Percentiles rank a stretch among this genome's conserved stretches.
Evolutionary conservation across 2,888 invertebrate genomes (phyloP).

Genomic region (Cremastinae sp.): DNA sequence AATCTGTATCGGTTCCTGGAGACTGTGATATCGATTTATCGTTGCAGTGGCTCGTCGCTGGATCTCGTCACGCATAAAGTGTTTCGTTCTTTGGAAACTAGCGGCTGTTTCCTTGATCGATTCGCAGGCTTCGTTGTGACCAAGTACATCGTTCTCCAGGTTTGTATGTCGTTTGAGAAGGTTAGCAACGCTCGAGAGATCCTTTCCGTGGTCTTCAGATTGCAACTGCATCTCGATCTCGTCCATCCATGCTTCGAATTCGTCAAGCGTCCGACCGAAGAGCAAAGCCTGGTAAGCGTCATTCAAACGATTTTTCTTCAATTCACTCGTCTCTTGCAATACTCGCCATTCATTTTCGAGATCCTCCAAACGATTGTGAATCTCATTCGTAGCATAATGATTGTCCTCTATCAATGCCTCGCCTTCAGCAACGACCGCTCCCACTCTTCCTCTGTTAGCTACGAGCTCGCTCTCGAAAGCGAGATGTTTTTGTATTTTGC

Average conservation of each 20-base stretch:
- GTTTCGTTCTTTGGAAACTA: constrained; percentile 88
- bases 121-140: constrained; percentile 91
- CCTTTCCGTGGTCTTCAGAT: constrained; percentile 91
- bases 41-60: constrained; percentile 86
- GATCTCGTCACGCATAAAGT: constrained; percentile 95
- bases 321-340: constrained; percentile 89
- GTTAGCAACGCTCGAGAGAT: constrained; percentile 91
- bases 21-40: constrained; percentile 88
- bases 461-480: constrained; percentile 97
- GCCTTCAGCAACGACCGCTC: constrained; percentile 90
- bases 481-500: constrained; percentile 96
- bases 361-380: constrained; percentile 90
- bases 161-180: constrained; percentile 90
- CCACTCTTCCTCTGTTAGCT: constrained; percentile 93
- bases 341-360: constrained; percentile 93
- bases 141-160: constrained; percentile 92
- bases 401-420: constrained; percentile 83
- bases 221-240: constrained; percentile 90
- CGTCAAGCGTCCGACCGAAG: constrained; percentile 93
- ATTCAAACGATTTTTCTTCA: constrained; percentile 91
- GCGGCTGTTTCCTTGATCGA: constrained; percentile 89
- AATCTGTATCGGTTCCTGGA: constrained; percentile 95
- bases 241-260: constrained; percentile 96
- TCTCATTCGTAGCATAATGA: constrained; percentile 95
- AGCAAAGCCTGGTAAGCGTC: constrained; percentile 95